Conservation (phyloP, 2,797 vertebrate species). For the Darevskia nairensis region DNA sequence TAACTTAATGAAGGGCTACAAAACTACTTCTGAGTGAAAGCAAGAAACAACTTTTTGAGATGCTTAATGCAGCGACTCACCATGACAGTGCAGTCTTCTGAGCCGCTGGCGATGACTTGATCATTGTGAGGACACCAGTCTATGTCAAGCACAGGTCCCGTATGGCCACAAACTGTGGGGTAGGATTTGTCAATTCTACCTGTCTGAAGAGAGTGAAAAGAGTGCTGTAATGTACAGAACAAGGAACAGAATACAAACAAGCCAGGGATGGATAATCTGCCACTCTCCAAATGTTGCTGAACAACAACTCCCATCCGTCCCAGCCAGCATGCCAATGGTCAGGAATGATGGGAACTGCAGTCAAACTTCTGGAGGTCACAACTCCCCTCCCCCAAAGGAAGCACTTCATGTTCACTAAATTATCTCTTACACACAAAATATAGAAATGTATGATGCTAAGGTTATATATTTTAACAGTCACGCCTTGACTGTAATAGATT, state of each 20-base stretch:
- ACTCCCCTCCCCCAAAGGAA: no score
- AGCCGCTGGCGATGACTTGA: slow-evolving; percentile 95
- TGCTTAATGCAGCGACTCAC: slow-evolving; percentile 71
- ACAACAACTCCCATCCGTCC: no score
- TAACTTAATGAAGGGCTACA: not conserved
- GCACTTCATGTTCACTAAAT: no score
- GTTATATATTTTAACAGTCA: not conserved
- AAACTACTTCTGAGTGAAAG: not conserved
- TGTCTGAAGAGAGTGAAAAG: slow-evolving; percentile 77
- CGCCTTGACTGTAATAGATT: not conserved
- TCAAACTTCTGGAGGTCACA: no score
- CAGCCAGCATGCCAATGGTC: no score
- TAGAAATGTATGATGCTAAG: no score
- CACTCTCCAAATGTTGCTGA: no score
- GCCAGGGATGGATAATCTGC: not conserved
- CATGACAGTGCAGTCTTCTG: slow-evolving; percentile 97
- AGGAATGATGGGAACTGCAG: no score
- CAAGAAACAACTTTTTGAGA: not conserved
- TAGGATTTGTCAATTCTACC: slow-evolving; percentile 97
- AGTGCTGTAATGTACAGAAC: not conserved
- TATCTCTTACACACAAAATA: no score
- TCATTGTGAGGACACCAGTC: slow-evolving; percentile 99
- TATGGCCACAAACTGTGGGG: slow-evolving; percentile 97
- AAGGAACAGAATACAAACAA: not conserved
- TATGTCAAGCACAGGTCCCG: slow-evolving; percentile 95